These are phyloP conservation scores for Zosterops pallidus DNA, from an alignment of 2,113 vertebrate genomes.

Conservation along the genomic window DNA sequence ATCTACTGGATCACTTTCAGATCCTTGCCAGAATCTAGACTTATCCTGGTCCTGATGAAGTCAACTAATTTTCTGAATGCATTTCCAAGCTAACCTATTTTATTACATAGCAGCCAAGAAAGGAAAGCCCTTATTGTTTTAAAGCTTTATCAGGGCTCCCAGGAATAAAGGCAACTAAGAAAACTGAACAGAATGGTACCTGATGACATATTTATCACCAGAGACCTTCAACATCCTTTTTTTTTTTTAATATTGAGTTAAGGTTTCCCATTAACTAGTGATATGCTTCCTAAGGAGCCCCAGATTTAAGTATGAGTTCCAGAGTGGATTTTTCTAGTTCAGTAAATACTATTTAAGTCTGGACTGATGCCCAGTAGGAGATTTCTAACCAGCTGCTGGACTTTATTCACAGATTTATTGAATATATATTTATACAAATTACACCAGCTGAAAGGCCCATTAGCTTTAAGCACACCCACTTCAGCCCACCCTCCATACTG, in stretches of 20 bases:
- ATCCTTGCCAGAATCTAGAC: not conserved
- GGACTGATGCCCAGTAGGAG: not conserved
- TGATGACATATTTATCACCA: not conserved
- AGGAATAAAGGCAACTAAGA: constrained; percentile 1
- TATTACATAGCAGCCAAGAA: not conserved
- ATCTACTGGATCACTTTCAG: not conserved
- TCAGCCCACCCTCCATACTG: not conserved
- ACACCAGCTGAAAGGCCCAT: not conserved
- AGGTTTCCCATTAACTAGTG: not conserved
- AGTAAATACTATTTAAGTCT: constrained; percentile 21
- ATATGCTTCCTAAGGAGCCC: not conserved
- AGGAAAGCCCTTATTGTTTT: constrained; percentile 2
- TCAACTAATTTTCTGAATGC: not conserved
- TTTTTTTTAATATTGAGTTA: not conserved
- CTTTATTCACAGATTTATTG: constrained; percentile 19
- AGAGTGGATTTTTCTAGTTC: constrained; percentile 33
- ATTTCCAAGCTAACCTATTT: constrained; percentile 4
- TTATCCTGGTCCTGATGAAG: not conserved
- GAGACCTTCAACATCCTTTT: not conserved
- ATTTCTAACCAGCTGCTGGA: constrained; percentile 37
- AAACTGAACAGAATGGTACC: not conserved
- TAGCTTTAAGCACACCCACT: not conserved
- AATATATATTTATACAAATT: constrained; percentile 10
- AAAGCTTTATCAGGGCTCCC: not conserved
- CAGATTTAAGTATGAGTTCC: not conserved